Evolutionary conservation across 2,888 invertebrate genomes (phyloP).

Genomic region (Pheosia gnoma): DNA sequence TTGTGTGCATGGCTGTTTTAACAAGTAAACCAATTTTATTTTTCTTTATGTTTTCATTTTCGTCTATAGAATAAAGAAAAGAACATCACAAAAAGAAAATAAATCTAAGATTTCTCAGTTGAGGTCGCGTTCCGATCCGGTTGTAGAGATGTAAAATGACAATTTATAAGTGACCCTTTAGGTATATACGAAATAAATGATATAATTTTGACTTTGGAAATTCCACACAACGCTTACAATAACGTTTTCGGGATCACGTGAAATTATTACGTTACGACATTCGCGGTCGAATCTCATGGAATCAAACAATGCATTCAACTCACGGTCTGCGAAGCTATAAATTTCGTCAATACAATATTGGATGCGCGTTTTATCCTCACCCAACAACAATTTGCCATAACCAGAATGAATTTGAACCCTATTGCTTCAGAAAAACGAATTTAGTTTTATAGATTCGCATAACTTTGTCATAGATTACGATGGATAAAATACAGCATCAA

Average conservation of each 20-base stretch:
- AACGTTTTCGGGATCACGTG: constrained; percentile 33
- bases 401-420: constrained; percentile 45
- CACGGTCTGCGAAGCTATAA: constrained; percentile 59
- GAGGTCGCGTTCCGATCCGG: too few species aligned
- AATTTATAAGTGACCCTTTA: too few species aligned
- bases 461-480: constrained; percentile 41
- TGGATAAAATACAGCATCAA: constrained; percentile 43
- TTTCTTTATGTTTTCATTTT: too few species aligned
- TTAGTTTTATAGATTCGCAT: constrained; percentile 30
- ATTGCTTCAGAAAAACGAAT: constrained; percentile 29
- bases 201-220: constrained; percentile 21
- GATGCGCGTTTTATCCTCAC: constrained; percentile 43
- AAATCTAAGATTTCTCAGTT: too few species aligned
- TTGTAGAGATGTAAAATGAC: too few species aligned
- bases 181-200: too few species aligned
- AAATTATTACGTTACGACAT: constrained; percentile 45
- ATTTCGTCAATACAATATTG: constrained; percentile 64
- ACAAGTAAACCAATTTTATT: too few species aligned
- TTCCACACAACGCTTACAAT: constrained; percentile 33
- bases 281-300: constrained; percentile 49
- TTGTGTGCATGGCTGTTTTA: too few species aligned
- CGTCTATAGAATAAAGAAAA: too few species aligned
- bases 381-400: constrained; percentile 41
- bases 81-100: too few species aligned
- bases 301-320: constrained; percentile 64